phyloP scores from a whole-genome alignment of 2,797 vertebrate species.

The Crenuchus spilurus region DNA sequence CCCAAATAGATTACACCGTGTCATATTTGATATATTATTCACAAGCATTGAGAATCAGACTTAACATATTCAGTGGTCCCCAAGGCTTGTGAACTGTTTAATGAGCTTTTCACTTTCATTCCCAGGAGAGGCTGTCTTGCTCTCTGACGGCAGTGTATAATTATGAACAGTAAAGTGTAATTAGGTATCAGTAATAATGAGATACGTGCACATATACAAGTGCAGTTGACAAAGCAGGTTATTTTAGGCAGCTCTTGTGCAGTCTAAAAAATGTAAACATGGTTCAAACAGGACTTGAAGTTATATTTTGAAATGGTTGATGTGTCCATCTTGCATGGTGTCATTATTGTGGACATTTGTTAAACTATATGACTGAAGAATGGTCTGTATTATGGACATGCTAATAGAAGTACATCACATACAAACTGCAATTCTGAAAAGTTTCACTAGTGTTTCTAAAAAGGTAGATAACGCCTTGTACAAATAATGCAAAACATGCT shows the following conservation, averaged over 20 bases:
- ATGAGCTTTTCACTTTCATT: conserved; percentile 31
- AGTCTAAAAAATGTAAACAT: neutral
- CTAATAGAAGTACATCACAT: too few species aligned
- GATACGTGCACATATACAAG: neutral
- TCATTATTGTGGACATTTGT: too few species aligned
- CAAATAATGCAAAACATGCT: too few species aligned
- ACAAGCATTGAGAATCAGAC: conserved; percentile 34
- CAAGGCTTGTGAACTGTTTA: conserved; percentile 19
- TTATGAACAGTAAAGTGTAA: conserved; percentile 47
- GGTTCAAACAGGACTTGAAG: too few species aligned
- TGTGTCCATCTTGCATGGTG: neutral
- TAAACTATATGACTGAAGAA: too few species aligned
- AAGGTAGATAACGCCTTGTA: too few species aligned
- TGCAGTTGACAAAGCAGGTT: neutral
- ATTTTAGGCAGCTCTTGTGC: neutral
- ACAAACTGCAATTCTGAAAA: too few species aligned
- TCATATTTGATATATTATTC: conserved; percentile 44
- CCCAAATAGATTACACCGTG: conserved; percentile 28
- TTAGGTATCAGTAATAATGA: conserved; percentile 36
- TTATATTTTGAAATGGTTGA: neutral
- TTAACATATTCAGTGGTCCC: conserved; percentile 11
- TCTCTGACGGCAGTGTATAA: conserved; percentile 25
- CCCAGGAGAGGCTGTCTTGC: conserved; percentile 17
- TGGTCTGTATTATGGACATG: too few species aligned
- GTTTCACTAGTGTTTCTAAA: too few species aligned